Evolutionary conservation across 2,797 vertebrate genomes (phyloP).

Genomic region (Acestrorhynchus altus): DNA sequence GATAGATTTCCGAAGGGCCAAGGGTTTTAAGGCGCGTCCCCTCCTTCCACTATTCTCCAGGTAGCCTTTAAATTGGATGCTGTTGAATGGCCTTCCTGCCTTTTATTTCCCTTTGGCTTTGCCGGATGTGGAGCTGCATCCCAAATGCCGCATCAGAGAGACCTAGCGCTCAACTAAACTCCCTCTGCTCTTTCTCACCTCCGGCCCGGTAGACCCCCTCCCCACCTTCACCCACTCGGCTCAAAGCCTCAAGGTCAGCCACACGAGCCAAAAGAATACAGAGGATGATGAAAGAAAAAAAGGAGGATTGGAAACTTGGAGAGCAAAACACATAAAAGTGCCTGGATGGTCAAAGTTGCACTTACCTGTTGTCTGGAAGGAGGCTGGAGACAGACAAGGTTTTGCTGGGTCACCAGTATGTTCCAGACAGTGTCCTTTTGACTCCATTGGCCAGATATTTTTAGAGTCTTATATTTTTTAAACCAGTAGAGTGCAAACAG

Average conservation of each 20-base stretch:
- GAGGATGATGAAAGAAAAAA: conserved; percentile 40
- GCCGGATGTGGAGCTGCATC: conserved; percentile 60
- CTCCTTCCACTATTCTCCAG: conserved; percentile 56
- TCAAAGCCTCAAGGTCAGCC: conserved; percentile 49
- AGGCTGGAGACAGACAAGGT: conserved; percentile 34
- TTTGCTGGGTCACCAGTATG: conserved; percentile 23
- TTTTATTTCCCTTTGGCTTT: conserved; percentile 67
- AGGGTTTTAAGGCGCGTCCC: conserved; percentile 59
- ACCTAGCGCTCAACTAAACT: conserved; percentile 27
- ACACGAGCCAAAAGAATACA: conserved; percentile 37
- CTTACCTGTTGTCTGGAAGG: conserved; percentile 16
- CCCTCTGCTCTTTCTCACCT: conserved; percentile 26
- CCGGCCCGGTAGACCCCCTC: neutral
- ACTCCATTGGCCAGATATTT: neutral
- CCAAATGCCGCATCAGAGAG: conserved; percentile 60
- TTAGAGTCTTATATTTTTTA: too few species aligned
- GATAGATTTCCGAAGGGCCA: conserved; percentile 61
- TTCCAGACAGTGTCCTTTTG: conserved; percentile 2
- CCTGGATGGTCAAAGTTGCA: conserved; percentile 5
- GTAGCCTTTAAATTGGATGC: conserved; percentile 68
- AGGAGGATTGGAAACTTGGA: conserved; percentile 19
- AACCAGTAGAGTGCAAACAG: neutral
- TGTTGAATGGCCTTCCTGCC: conserved; percentile 64
- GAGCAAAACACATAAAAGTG: conserved; percentile 31
- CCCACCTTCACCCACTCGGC: neutral